Conservation (phyloP, 64 coral and sea anemone species). For the Stichodactyla mertensii region DNA sequence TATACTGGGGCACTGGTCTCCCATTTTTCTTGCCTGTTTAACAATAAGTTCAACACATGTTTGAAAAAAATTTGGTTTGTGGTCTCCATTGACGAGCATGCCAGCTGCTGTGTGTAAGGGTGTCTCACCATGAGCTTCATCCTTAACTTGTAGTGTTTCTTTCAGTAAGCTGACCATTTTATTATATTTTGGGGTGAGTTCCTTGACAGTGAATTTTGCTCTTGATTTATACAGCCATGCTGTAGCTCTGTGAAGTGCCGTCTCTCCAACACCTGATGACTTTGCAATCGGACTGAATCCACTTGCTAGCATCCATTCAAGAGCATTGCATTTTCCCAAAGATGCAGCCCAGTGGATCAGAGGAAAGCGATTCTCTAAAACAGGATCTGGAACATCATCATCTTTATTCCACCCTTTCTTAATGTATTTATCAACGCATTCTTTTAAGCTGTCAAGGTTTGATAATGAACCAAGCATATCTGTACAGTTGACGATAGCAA, state of each 20-base stretch:
- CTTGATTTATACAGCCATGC: conserved; percentile 67
- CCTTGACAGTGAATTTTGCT: conserved; percentile 85
- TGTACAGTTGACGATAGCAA: conserved; percentile 91
- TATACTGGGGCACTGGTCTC: conserved; percentile 55
- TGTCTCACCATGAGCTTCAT: conserved; percentile 86
- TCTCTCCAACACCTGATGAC: conserved; percentile 78
- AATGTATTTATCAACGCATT: conserved; percentile 80
- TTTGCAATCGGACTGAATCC: conserved; percentile 71
- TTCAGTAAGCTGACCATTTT: conserved; percentile 77
- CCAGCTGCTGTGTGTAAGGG: conserved; percentile 90
- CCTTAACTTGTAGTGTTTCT: conserved; percentile 76
- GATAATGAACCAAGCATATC: conserved; percentile 87
- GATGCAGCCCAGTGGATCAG: conserved; percentile 94
- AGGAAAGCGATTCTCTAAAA: conserved; percentile 74
- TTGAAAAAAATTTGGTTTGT: conserved; percentile 89
- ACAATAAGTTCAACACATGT: conserved; percentile 84
- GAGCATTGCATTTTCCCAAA: conserved; percentile 84
- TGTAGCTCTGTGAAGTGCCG: conserved; percentile 77
- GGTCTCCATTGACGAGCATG: conserved; percentile 89
- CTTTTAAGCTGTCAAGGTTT: conserved; percentile 84
- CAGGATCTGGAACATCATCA: conserved; percentile 91
- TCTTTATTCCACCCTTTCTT: conserved; percentile 93
- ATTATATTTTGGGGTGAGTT: conserved; percentile 88
- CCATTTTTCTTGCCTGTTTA: conserved; percentile 78
- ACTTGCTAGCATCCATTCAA: conserved; percentile 93